A percentile compares a stretch with the other conserved stretches of the same genome.
These are phyloP conservation scores for Hoplostethus mediterraneus DNA, from an alignment of 2,797 vertebrate genomes.

Conservation along the genomic window DNA sequence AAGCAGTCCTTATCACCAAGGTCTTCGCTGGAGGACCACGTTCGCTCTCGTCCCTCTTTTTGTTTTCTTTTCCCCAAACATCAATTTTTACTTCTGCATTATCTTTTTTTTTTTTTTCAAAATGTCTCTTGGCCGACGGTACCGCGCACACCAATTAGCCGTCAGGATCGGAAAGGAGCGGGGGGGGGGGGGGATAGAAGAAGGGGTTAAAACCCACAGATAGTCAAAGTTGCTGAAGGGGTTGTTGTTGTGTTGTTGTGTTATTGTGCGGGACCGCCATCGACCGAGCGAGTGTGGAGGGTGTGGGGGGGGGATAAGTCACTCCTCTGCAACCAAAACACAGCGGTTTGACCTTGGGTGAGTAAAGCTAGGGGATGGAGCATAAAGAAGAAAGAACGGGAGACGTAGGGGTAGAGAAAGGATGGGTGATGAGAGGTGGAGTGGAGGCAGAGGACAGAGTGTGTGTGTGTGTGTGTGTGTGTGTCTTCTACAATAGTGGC, in stretches of 20 bases:
- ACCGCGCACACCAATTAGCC: slow-evolving; percentile 48
- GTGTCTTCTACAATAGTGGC: slow-evolving; percentile 73
- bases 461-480: not conserved
- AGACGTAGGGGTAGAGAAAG: slow-evolving; percentile 62
- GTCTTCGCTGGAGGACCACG: slow-evolving; percentile 66
- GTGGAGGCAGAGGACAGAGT: slow-evolving; percentile 65
- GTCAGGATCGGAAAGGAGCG: slow-evolving; percentile 48
- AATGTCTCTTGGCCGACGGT: slow-evolving; percentile 42
- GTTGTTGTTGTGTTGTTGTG: slow-evolving; percentile 70
- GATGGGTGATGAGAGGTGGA: slow-evolving; percentile 69
- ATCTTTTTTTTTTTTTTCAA: slow-evolving; percentile 1
- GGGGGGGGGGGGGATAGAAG: slow-evolving; percentile 54
- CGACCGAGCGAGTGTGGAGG: slow-evolving; percentile 33
- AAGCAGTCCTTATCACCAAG: slow-evolving; percentile 74
- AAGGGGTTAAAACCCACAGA: slow-evolving; percentile 58
- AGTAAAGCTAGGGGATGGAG: slow-evolving; percentile 73
- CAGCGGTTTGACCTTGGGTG: slow-evolving; percentile 77
- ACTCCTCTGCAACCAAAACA: slow-evolving; percentile 76
- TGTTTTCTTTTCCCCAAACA: slow-evolving; percentile 36
- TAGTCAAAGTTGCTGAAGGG: slow-evolving; percentile 74
- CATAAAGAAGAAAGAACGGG: slow-evolving; percentile 71
- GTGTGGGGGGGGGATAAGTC: slow-evolving; percentile 69
- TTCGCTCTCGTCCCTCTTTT: slow-evolving; percentile 40
- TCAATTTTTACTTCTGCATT: slow-evolving; percentile 55
- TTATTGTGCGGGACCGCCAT: slow-evolving; percentile 61